These are phyloP conservation scores for Polia nebulosa DNA, from an alignment of 2,888 invertebrate genomes.

Conservation along the genomic window DNA sequence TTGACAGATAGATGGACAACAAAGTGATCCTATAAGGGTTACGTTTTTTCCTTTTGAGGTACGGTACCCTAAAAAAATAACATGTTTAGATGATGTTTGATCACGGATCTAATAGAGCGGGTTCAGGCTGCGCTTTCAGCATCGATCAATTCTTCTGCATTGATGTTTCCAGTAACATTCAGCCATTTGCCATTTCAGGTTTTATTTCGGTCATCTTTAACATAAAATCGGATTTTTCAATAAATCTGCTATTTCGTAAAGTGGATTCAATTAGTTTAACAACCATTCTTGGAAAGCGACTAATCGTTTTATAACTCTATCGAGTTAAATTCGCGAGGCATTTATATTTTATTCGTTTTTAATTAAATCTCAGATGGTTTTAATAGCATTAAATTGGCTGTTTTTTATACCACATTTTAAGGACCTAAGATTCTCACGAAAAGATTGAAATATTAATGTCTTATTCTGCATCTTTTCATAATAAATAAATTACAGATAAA, in stretches of 20 bases:
- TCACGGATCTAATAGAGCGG: no score
- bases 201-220: slow-evolving; percentile 10
- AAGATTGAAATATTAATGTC: slow-evolving; percentile 3
- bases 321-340: slow-evolving; percentile 36
- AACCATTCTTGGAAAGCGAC: slow-evolving; percentile 35
- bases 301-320: slow-evolving; percentile 55
- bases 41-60: no score
- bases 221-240: slow-evolving; percentile 21
- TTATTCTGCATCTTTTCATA: background rate
- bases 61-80: no score
- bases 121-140: no score
- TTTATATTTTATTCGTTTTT: slow-evolving; percentile 53
- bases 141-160: no score
- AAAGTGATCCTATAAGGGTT: no score
- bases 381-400: slow-evolving; percentile 17
- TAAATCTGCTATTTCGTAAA: slow-evolving; percentile 37
- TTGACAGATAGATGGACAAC: no score
- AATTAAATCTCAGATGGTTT: slow-evolving; percentile 39
- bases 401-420: slow-evolving; percentile 3
- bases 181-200: background rate
- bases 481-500: no score
- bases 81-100: no score
- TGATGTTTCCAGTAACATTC: no score
- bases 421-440: background rate
- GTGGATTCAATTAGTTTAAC: slow-evolving; percentile 38